Evolutionary conservation across 2,113 vertebrate genomes (phyloP), one percentile per base, ranked within the genome.

Genomic region (Brachyhypopomus occidentalis): DNA sequence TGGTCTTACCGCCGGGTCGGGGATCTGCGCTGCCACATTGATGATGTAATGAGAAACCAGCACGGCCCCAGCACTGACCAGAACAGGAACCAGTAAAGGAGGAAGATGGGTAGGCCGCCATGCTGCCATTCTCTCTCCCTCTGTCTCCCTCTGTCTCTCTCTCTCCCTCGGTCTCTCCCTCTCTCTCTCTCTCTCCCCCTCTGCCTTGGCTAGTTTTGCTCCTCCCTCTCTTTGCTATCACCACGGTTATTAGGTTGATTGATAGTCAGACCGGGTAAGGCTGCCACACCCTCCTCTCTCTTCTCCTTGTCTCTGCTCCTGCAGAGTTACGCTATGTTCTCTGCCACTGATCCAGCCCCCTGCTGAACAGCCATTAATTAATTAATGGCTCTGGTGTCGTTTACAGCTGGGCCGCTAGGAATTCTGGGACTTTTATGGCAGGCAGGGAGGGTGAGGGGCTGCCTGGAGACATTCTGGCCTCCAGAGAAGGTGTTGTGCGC

Each of bases 1-100:
- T 66, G 22, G 0, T 88, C 94, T 93, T 94, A 94, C 94, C 94
- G 93, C 93, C 20, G 94, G 94, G 78, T 94, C 94, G 25, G 92
- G 92, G 82, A 93, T 70, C 89, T 94, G 94, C 41, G 93, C 92
- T 63, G 90, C 84, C 2, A 89, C 92, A 11, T 84, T 84, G 82
- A 92, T 91, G 82, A 90, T 80, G 64, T 90, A 92, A 70, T 93
- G 90, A 69, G 91, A 91, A 84, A 94, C 87, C 83, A 94, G 82
- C 67, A 91, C 87, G 14, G 88, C 83, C 77, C 88, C 89, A 66
- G 85, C 90, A 79, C 90, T 90, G 83, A 72, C 78, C 82, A 91
- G 86, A 7, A 88, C 77, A 16, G 88, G 88, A 72, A 83, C 83
- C 22, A 86, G 81, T 0, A 38, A 34, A 1, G 87, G 85, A 74